These are phyloP conservation scores for Mellilla xanthometata DNA, from an alignment of 2,888 invertebrate genomes.

Conservation along the genomic window DNA sequence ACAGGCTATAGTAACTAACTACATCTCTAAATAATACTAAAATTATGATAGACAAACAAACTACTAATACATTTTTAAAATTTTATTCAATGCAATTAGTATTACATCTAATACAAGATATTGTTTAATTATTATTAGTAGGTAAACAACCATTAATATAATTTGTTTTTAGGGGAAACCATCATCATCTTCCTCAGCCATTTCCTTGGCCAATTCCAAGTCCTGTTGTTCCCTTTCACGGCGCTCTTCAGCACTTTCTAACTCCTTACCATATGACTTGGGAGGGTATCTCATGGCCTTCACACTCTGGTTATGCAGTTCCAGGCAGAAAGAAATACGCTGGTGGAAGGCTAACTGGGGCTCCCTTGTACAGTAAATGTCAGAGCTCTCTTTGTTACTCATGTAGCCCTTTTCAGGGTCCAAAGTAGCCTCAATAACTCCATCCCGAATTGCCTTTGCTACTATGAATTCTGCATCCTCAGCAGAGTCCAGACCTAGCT, in stretches of 20 bases:
- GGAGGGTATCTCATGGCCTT: slow-evolving; percentile 99
- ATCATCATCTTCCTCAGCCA: slow-evolving; percentile 99
- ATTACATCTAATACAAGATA: slow-evolving; percentile 39
- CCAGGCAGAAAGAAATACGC: slow-evolving; percentile 97
- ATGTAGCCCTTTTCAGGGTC: slow-evolving; percentile 98
- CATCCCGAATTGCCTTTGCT: slow-evolving; percentile 98
- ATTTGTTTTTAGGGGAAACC: slow-evolving; percentile 82
- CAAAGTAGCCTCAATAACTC: slow-evolving; percentile 98
- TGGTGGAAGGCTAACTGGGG: slow-evolving; percentile 98
- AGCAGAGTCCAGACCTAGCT: slow-evolving; percentile 95
- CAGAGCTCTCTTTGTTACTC: slow-evolving; percentile 98
- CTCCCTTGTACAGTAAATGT: slow-evolving; percentile 98
- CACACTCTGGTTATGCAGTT: slow-evolving; percentile 99
- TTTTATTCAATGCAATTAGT: slow-evolving; percentile 34
- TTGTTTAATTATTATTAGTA: slow-evolving; percentile 24
- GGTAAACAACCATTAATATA: slow-evolving; percentile 21
- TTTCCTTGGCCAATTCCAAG: slow-evolving; percentile 99
- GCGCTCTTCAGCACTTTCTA: slow-evolving; percentile 98
- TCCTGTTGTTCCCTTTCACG: slow-evolving; percentile 98
- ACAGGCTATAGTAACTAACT: too few relatives aligned
- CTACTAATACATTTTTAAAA: slow-evolving; percentile 15
- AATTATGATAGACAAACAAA: slow-evolving; percentile 8
- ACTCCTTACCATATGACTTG: slow-evolving; percentile 98
- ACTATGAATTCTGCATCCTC: slow-evolving; percentile 99
- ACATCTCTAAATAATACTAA: too few relatives aligned